Evolutionary conservation across 1,140 invertebrate genomes (phyloP).

Genomic region (Drosophila nannoptera): DNA sequence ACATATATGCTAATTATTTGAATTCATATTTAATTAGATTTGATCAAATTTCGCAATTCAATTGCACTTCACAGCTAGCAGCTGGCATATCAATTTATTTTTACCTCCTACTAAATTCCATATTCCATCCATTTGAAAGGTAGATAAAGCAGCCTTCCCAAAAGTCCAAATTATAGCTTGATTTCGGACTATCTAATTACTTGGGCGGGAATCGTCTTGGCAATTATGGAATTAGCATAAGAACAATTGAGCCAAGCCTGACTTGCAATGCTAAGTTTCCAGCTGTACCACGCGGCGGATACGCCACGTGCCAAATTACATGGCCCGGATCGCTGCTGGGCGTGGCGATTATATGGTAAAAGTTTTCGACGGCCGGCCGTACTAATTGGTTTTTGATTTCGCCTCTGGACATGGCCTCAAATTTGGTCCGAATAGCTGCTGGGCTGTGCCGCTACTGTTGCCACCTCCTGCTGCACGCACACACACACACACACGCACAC

Average conservation of each 20-base stretch:
- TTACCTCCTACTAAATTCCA: no score
- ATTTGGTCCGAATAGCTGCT: slow-evolving; percentile 29
- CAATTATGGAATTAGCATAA: slow-evolving; percentile 50
- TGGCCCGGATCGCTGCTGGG: slow-evolving; percentile 8
- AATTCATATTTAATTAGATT: slow-evolving; percentile 72
- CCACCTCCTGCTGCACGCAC: slow-evolving; percentile 23
- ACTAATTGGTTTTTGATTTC: slow-evolving; percentile 73
- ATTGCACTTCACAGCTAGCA: background rate
- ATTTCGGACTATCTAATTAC: slow-evolving; percentile 56
- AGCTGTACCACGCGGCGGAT: slow-evolving; percentile 25
- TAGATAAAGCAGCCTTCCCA: no score
- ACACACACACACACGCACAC: slow-evolving; percentile 36
- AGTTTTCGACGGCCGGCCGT: slow-evolving; percentile 41
- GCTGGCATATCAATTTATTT: no score
- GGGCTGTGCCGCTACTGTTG: slow-evolving; percentile 10
- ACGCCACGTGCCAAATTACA: slow-evolving; percentile 45
- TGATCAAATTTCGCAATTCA: slow-evolving; percentile 13
- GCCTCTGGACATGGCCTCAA: slow-evolving; percentile 28
- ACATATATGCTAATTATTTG: slow-evolving; percentile 68
- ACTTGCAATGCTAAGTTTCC: slow-evolving; percentile 19
- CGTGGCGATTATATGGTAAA: slow-evolving; percentile 43
- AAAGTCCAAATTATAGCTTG: slow-evolving; percentile 34
- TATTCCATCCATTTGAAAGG: no score
- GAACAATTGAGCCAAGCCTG: slow-evolving; percentile 16
- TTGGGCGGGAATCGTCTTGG: slow-evolving; percentile 49